Base-by-base conservation (phyloP, 2,797 vertebrate species). In the Columba guinea region DNA sequence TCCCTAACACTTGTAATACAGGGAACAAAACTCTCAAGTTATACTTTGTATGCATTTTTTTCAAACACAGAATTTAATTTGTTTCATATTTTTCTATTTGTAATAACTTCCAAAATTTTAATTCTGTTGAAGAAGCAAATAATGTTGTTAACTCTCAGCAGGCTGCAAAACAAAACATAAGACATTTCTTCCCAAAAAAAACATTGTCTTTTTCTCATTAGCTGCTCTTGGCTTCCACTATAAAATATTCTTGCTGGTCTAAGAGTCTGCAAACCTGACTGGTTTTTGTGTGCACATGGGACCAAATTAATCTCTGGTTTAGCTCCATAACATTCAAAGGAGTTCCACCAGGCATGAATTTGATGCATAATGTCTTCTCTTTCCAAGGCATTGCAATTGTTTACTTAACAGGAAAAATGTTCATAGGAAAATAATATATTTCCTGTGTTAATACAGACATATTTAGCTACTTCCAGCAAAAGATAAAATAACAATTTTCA, bases 401-500 rank as follows among this genome's bases (percentile, higher is more conserved):
- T 95, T 92, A n/a, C 64, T 94, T 62, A 89, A 55, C 34, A 93
- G 71, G 30, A 79, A 77, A 95, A 87, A 10, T 12, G 5, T 81
- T 70, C 20, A 30, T 48, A 67, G 87, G 89, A 46, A 26, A 77
- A 90, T 75, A 89, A 55, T 41, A 37, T 80, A 56, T 87, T 96
- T 96, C 24, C 34, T 70, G n/a, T 80, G 44, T 69, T 95, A 90
- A 78, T 62, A 86, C 34, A 75, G 64, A 86, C 63, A 86, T 65
- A 90, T 64, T 90, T 70, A 93, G 52, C 84, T 70, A 96, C 58
- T 96, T 94, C 32, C 64, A 95, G 87, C 51, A 75, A 96, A 86
- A 87, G 34, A 80, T 27, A 95, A 90, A 89, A 84, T 65, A 84
- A 32, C 86, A 60, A 96, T 90, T 97, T 92, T 64, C 28, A 77